phyloP scores from a whole-genome alignment of 2,113 vertebrate genomes.

The Syrmaticus mikado region DNA sequence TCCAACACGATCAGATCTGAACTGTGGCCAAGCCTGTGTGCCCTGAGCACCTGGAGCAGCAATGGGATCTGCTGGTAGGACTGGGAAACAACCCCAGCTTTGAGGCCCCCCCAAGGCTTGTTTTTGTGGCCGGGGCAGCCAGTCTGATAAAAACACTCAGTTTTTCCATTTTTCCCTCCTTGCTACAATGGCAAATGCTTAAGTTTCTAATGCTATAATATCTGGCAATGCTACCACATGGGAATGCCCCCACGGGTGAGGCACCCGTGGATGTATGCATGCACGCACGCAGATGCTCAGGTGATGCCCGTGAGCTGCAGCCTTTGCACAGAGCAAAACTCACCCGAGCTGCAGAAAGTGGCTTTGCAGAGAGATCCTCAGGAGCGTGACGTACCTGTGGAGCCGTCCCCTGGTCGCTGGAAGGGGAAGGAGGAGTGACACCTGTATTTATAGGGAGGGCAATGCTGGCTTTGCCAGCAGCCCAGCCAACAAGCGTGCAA shows the following conservation, averaged over 20 bases:
- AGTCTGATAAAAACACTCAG: background rate
- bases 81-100: fast-evolving
- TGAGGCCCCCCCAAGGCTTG: fast-evolving
- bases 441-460: constrained; percentile 48
- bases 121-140: background rate
- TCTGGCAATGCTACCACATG: fast-evolving
- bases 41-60: fast-evolving
- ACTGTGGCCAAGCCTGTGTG: background rate
- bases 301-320: fast-evolving
- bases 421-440: background rate
- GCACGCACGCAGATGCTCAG: fast-evolving
- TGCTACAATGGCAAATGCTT: fast-evolving
- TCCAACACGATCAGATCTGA: background rate
- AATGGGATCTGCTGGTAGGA: fast-evolving
- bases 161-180: background rate
- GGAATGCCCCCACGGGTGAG: background rate
- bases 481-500: background rate
- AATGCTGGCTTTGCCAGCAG: background rate
- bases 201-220: fast-evolving
- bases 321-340: background rate
- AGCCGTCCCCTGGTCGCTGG: background rate
- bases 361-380: background rate
- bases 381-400: constrained; percentile 1
- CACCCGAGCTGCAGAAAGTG: background rate
- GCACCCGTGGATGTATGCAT: background rate